Base-by-base conservation (phyloP, 2,888 invertebrate genomes). In the Drosophila setosimentum region DNA sequence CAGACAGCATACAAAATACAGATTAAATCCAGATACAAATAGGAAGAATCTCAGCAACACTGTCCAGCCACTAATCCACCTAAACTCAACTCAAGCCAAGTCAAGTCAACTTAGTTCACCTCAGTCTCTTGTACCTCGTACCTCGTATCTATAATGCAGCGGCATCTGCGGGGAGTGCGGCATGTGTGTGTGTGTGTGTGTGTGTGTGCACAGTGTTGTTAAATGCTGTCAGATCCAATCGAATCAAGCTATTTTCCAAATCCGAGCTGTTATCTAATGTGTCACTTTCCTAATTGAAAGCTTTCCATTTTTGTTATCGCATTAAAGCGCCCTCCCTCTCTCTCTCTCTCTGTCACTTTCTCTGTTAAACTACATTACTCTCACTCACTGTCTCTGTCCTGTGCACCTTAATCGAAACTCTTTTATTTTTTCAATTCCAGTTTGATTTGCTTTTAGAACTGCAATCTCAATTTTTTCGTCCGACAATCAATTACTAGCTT, bases 171-270 rank as follows among this genome's bases (percentile, higher is more conserved):
- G 78, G 79, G 75, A 75, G 78, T 80, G 76, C 77, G 82, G 76
- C 76, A 63, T 80, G 76, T 69, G 76, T 69, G 70, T 60, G 76
- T 21, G n/a, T 5, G 42, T 21, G 42, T 2, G 21, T 42, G 21
- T 48, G 48, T 8, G 24, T 48, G 8, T 24, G 48, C 79, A 75
- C 82, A 76, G 60, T 74, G 67, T 69, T 58, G 40, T 24, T 27
- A 73, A 74, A 64, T 76, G 78, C 86, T 83, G 82, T 82, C 80
- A 83, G 78, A 78, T 79, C 29, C 45, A 29, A 53, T 60, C 66
- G 75, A 77, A 60, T 40, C 63, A 51, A 73, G 71, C 76, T 42
- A 49, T 76, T 69, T 62, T 62, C 77, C 61, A 40, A 61, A 58
- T 74, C 68, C 49, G 49, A 53, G 58, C 59, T 55, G 67, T 66